phyloP scores from a whole-genome alignment of 1,140 invertebrate genomes.

The Thereuonema tuberculata region DNA sequence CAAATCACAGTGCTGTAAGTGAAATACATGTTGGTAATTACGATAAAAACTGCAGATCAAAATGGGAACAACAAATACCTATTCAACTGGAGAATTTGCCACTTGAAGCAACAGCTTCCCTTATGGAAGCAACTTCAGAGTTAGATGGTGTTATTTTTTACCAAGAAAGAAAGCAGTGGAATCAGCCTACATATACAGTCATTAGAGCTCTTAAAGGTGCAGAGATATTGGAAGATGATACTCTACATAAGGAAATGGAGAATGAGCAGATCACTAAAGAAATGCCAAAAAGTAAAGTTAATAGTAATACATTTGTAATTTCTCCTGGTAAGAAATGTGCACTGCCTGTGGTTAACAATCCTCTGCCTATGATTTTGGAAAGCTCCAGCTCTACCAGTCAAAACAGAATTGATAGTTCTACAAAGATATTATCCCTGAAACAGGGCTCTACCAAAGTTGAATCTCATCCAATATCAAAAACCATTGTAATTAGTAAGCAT shows the following conservation, averaged over 20 bases:
- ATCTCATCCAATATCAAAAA: too few relatives aligned
- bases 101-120: conserved; percentile 4
- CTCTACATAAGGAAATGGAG: not conserved
- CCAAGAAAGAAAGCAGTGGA: not conserved
- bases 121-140: conserved; percentile 5
- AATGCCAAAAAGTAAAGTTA: not conserved
- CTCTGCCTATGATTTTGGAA: too few relatives aligned
- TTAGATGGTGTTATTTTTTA: conserved; percentile 2
- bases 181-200: not conserved
- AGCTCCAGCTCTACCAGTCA: too few relatives aligned
- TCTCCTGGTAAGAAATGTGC: not conserved
- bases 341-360: not conserved
- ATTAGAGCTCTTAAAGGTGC: not conserved
- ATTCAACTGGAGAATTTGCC: not conserved
- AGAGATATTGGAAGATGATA: too few relatives aligned
- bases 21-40: not conserved
- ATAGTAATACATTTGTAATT: not conserved
- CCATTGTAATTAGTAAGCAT: too few relatives aligned
- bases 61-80: not conserved
- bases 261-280: not conserved
- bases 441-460: too few relatives aligned
- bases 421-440: too few relatives aligned
- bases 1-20: not conserved
- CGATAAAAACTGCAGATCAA: not conserved
- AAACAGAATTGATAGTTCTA: too few relatives aligned